Conservation (phyloP, 2,113 vertebrate genomes). For the Ochotona princeps region DNA sequence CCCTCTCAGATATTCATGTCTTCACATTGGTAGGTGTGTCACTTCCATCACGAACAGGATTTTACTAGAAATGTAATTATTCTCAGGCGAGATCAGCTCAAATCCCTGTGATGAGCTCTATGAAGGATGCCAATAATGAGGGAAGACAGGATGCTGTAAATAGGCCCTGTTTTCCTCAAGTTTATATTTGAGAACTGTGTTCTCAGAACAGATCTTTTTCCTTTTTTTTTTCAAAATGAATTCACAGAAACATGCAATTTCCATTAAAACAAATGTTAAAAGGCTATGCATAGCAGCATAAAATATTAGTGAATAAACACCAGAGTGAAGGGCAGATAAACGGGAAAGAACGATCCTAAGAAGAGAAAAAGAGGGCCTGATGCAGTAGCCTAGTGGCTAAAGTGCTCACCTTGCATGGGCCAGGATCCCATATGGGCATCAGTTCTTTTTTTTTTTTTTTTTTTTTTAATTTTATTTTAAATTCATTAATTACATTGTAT, state of each 20-base stretch:
- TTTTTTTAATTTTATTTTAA: no score
- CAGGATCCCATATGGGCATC: no score
- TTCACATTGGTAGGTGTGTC: neutral
- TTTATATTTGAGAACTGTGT: neutral
- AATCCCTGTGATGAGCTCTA: neutral
- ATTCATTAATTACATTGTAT: no score
- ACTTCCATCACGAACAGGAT: neutral
- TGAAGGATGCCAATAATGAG: fast-evolving
- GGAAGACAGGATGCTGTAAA: no score
- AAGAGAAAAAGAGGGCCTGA: neutral
- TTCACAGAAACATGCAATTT: neutral
- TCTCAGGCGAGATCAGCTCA: neutral
- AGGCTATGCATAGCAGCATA: neutral
- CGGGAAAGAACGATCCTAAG: no score
- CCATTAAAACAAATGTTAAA: neutral
- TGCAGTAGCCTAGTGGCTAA: no score
- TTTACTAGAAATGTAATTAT: neutral
- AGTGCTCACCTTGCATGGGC: no score
- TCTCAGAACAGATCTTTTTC: neutral
- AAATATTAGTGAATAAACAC: neutral
- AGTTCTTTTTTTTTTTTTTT: no score
- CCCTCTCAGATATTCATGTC: neutral
- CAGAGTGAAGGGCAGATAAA: fast-evolving
- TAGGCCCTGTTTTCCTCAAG: neutral
- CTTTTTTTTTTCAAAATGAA: neutral